Conservation (phyloP, 1,140 invertebrate genomes). For the Lethrus apterus region DNA sequence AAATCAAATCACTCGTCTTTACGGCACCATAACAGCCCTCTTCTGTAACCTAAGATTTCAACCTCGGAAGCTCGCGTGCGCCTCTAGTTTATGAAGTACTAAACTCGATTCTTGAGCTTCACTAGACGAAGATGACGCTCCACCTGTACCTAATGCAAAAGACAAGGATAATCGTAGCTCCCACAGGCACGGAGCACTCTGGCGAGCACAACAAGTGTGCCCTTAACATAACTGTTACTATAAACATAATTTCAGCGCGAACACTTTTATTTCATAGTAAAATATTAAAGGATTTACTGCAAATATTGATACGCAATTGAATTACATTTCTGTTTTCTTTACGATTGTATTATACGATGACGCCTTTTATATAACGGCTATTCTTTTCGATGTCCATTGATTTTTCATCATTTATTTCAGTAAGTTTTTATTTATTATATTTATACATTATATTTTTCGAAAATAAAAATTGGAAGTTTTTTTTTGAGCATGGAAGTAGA, state of each 20-base stretch:
- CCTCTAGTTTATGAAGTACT: constrained; percentile 42
- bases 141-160: neutral
- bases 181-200: constrained; percentile 21
- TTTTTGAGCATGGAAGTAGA: too few relatives aligned
- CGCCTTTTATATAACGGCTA: too few relatives aligned
- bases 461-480: too few relatives aligned
- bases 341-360: too few relatives aligned
- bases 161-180: constrained; percentile 16
- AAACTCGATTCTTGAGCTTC: constrained; percentile 33
- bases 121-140: constrained; percentile 13
- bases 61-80: constrained; percentile 39
- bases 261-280: constrained; percentile 36
- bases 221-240: constrained; percentile 42
- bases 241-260: constrained; percentile 41
- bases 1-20: constrained; percentile 41
- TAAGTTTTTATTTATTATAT: too few relatives aligned
- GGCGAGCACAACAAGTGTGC: constrained; percentile 40
- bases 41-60: constrained; percentile 39
- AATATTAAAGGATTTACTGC: constrained; percentile 20
- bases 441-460: too few relatives aligned
- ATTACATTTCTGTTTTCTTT: too few relatives aligned
- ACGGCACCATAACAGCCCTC: constrained; percentile 39
- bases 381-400: too few relatives aligned
- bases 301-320: constrained; percentile 27
- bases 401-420: too few relatives aligned